These are phyloP conservation scores for Mesocentrotus franciscanus DNA, from an alignment of 53 echinoderm and acorn worm species.

Conservation along the genomic window DNA sequence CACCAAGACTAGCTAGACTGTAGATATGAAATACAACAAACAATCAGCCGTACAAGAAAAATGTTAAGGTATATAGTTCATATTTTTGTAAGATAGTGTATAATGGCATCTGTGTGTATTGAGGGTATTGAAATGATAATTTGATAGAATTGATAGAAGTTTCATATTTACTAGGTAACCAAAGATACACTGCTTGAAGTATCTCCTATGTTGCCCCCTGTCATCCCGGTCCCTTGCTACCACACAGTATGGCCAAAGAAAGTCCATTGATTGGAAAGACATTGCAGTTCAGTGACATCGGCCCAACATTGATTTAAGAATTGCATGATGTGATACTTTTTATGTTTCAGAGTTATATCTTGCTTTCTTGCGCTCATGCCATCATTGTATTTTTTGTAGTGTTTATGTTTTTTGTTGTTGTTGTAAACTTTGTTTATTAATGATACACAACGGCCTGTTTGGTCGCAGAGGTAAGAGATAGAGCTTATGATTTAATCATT, in stretches of 20 bases:
- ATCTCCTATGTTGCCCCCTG: not conserved
- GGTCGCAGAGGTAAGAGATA: not conserved
- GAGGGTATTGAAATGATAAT: not conserved
- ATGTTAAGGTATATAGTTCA: not conserved
- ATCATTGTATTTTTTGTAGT: not conserved
- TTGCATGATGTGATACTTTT: not conserved
- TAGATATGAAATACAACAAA: not conserved
- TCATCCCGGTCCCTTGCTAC: not conserved
- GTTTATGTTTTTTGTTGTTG: not conserved
- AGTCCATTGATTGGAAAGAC: not conserved
- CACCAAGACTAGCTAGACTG: not conserved
- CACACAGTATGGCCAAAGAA: not conserved
- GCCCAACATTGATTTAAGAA: not conserved
- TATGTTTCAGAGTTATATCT: not conserved
- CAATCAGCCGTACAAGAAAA: not conserved
- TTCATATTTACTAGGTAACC: not conserved
- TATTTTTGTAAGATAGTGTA: not conserved
- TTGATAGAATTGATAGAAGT: not conserved
- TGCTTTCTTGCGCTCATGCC: not conserved
- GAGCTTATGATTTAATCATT: not conserved
- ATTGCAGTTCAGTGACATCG: not conserved
- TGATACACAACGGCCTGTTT: not conserved
- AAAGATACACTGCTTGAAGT: not conserved
- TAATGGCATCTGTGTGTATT: not conserved
- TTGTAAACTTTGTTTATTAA: not conserved